Evolutionary conservation across 64 coral and sea anemone species (phyloP).

Genomic region (Hydrozoanthus tunicans): DNA sequence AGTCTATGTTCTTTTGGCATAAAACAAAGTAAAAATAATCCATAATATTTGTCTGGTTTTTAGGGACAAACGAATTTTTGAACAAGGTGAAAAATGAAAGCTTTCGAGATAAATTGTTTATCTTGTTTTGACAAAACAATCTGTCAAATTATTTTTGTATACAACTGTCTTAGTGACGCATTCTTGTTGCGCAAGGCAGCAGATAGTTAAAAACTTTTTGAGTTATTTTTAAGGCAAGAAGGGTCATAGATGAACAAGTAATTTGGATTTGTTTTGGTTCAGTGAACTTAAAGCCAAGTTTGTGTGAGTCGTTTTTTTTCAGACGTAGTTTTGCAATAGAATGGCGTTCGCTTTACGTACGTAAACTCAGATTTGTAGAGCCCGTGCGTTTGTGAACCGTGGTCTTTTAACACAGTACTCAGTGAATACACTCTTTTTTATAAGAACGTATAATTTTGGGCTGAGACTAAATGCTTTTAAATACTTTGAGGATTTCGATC

Average conservation of each 20-base stretch:
- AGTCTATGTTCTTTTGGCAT: constrained; percentile 41
- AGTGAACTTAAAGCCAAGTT: too few relatives aligned
- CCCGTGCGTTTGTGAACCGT: too few relatives aligned
- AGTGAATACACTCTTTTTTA: too few relatives aligned
- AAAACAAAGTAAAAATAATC: constrained; percentile 27
- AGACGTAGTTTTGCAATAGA: too few relatives aligned
- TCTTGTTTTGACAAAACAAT: neutral
- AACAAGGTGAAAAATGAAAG: neutral
- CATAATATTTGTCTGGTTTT: constrained; percentile 33
- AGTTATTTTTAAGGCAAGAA: neutral
- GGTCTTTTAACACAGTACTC: too few relatives aligned
- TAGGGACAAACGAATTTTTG: constrained; percentile 19
- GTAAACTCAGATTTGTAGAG: too few relatives aligned
- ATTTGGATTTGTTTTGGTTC: too few relatives aligned
- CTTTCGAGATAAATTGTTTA: neutral
- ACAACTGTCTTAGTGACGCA: neutral
- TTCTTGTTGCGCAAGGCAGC: constrained; percentile 40
- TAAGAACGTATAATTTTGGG: too few relatives aligned
- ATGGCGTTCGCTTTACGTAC: too few relatives aligned
- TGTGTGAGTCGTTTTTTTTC: too few relatives aligned
- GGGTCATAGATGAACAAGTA: neutral
- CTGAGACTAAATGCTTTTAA: too few relatives aligned
- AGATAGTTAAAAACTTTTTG: neutral
- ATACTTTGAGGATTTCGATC: too few relatives aligned
- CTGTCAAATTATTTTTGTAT: constrained; percentile 43